Base-by-base conservation (phyloP, 2,888 invertebrate genomes). In the Dasypolia templi region DNA sequence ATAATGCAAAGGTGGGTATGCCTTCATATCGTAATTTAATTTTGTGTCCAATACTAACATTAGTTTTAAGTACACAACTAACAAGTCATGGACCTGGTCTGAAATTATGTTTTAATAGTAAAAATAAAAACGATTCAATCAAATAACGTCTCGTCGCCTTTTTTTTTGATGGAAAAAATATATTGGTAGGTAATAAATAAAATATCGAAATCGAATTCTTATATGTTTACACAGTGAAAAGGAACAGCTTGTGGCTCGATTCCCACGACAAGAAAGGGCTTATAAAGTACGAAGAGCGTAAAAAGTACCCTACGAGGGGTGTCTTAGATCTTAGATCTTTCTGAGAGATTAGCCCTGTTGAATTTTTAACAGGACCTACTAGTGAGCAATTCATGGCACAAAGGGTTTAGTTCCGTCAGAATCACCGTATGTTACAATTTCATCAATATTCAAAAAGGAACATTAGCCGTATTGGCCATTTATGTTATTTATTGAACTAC, bases 321-420 rank as follows among this genome's bases (percentile, higher is more conserved):
- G 19, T 73, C 35, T 51, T n/a, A n/a, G n/a, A n/a, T n/a, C n/a
- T n/a, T n/a, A n/a, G n/a, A 29, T 69, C 44, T 39, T 39, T 51
- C 29, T 17, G 11, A 32, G 29, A 56, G 19, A 35, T 65, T 59
- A 59, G 58, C 75, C n/a, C 65, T 75, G 68, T 81, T 84, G 81
- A 71, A 78, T 78, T 85, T 81, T 78, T 75, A 81, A 81, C 68
- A 78, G 61, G 58, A 76, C 66, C 56, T 32, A 6, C 32, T 55
- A 56, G 64, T 63, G 58, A 70, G 55, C 39, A 42, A 72, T 55
- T 61, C 68, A 44, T 49, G 26, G 58, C 51, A 73, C 39, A 79
- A 79, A 64, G 64, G 51, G 63, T 61, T 11, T 22, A 73, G 26
- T 17, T 53, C 53, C 64, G 53, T 63, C 63, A 56, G 75, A 69